Conservation (phyloP, 2,888 invertebrate genomes). For the Allygus modestus region DNA sequence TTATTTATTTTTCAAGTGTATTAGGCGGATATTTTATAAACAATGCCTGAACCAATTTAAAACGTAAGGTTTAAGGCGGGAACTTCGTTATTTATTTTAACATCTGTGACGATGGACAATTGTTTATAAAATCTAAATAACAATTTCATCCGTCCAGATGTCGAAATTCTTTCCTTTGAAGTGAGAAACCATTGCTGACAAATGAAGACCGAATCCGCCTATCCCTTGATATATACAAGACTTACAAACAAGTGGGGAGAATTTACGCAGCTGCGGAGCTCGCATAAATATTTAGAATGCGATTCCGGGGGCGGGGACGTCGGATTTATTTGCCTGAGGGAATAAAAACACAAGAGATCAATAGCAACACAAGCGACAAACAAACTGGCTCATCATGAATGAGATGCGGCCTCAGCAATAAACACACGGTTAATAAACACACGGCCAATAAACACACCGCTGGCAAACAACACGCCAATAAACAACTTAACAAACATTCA, state of each 20-base stretch:
- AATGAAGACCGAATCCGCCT: neutral
- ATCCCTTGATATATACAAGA: slow-evolving; percentile 12
- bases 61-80: no score
- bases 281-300: slow-evolving; percentile 43
- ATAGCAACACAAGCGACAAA: slow-evolving; percentile 24
- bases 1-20: no score
- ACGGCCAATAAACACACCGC: neutral
- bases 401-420: slow-evolving; percentile 36
- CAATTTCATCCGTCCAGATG: no score
- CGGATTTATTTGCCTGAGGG: slow-evolving; percentile 33
- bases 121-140: no score
- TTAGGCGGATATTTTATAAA: no score
- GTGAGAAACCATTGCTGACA: neutral
- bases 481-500: slow-evolving; percentile 27
- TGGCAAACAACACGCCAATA: neutral
- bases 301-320: slow-evolving; percentile 13
- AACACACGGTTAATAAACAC: slow-evolving; percentile 39
- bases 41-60: no score
- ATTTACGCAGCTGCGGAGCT: slow-evolving; percentile 31
- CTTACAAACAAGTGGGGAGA: slow-evolving; percentile 27
- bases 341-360: slow-evolving; percentile 50
- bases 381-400: slow-evolving; percentile 35
- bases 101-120: no score
- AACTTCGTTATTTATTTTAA: no score
- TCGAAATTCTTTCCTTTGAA: no score